phyloP scores from a whole-genome alignment of 2,797 vertebrate species.

The Pygocentrus nattereri region DNA sequence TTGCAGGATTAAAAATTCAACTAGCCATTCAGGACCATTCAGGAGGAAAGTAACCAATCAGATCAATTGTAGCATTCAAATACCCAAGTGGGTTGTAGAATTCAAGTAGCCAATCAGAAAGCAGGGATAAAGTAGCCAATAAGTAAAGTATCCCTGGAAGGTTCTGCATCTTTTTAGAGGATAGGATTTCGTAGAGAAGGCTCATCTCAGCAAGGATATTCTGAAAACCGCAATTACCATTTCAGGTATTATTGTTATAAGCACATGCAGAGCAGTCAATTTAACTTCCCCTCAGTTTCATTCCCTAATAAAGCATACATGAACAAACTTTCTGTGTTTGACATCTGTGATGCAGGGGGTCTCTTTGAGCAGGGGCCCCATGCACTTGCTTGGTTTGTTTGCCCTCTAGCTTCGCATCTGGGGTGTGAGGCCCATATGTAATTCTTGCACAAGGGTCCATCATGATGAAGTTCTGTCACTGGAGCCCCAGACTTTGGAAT shows the following conservation, averaged over 20 bases:
- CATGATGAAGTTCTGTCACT: not conserved
- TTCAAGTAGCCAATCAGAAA: not conserved
- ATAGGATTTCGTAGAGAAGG: no score
- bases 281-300: no score
- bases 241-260: no score
- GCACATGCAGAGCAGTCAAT: no score
- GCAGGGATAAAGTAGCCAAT: not conserved
- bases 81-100: not conserved
- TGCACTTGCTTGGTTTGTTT: not conserved
- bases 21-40: no score
- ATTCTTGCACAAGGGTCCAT: not conserved
- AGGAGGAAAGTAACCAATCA: no score
- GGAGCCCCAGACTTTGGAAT: not conserved
- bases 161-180: no score
- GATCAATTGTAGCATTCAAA: no score
- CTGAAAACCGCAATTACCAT: no score
- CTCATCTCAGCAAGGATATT: no score
- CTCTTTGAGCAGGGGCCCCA: not conserved
- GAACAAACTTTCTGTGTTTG: not conserved
- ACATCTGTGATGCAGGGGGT: not conserved
- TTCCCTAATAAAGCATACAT: not conserved
- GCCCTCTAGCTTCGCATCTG: not conserved
- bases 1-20: no score
- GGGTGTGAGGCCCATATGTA: not conserved
- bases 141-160: no score